Percentiles rank a stretch among this genome's conserved stretches.
These are phyloP conservation scores for Tretioscincus oriximinensis DNA, from an alignment of 2,113 vertebrate species.

Conservation along the genomic window DNA sequence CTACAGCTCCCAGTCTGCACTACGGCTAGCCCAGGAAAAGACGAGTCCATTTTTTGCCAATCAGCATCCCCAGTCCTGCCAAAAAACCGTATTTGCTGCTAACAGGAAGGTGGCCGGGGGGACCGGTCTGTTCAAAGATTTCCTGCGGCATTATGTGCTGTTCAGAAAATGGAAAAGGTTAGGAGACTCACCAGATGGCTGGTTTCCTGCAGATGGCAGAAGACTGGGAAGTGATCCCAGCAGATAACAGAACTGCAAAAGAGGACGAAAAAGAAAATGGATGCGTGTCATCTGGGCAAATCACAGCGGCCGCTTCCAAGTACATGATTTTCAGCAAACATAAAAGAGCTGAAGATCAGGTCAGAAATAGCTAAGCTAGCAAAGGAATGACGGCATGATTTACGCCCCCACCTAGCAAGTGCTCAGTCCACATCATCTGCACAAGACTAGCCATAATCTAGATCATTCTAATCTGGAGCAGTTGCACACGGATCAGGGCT, in stretches of 20 bases:
- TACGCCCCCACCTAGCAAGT: too few species aligned
- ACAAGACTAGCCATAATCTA: too few species aligned
- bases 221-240: neutral
- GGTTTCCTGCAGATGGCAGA: slow-evolving; percentile 18
- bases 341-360: neutral
- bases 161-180: slow-evolving; percentile 48
- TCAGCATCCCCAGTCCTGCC: too few species aligned
- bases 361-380: neutral
- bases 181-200: slow-evolving; percentile 3
- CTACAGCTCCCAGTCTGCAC: too few species aligned
- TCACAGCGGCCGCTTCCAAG: neutral
- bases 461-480: too few species aligned
- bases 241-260: neutral
- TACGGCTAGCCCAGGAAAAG: too few species aligned
- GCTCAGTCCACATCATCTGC: too few species aligned
- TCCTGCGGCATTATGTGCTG: slow-evolving; percentile 8
- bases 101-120: too few species aligned
- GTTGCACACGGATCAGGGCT: too few species aligned
- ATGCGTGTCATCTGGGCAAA: neutral
- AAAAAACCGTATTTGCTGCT: too few species aligned
- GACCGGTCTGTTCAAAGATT: neutral
- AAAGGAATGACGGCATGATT: too few species aligned
- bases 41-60: too few species aligned
- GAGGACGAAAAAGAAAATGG: neutral
- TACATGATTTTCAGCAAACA: neutral